Conservation (phyloP, 2,888 invertebrate genomes). For the Plebejus anna region DNA sequence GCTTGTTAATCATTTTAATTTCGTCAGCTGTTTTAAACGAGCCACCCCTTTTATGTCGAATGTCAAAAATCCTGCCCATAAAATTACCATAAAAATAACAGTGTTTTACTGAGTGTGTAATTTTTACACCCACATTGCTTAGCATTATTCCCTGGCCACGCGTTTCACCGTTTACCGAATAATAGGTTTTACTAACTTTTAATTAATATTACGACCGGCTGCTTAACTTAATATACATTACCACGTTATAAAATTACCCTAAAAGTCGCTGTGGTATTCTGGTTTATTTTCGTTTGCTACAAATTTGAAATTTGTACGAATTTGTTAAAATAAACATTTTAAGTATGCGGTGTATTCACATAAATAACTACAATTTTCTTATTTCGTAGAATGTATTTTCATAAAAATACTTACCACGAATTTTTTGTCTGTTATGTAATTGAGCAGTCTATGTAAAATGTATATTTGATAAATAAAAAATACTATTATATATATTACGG, state of each 20-base stretch:
- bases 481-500: too few relatives aligned
- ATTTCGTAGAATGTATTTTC: not conserved
- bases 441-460: not conserved
- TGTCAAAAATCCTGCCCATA: slow-evolving; percentile 19
- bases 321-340: not conserved
- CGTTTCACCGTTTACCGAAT: not conserved
- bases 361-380: not conserved
- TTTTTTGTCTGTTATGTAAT: not conserved
- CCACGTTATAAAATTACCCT: not conserved
- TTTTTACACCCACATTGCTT: slow-evolving; percentile 13
- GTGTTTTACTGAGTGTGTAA: slow-evolving; percentile 8
- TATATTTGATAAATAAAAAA: too few relatives aligned
- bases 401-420: not conserved
- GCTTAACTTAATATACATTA: not conserved
- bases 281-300: not conserved
- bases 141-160: not conserved
- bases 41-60: slow-evolving; percentile 20
- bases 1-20: slow-evolving; percentile 8
- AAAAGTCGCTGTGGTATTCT: not conserved
- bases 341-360: not conserved
- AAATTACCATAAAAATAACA: slow-evolving; percentile 21
- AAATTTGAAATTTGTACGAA: not conserved
- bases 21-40: slow-evolving; percentile 7
- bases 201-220: not conserved
- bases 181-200: slow-evolving; percentile 13